These are phyloP conservation scores for Tipula lateralis DNA, from an alignment of 2,888 invertebrate species.

Conservation along the genomic window DNA sequence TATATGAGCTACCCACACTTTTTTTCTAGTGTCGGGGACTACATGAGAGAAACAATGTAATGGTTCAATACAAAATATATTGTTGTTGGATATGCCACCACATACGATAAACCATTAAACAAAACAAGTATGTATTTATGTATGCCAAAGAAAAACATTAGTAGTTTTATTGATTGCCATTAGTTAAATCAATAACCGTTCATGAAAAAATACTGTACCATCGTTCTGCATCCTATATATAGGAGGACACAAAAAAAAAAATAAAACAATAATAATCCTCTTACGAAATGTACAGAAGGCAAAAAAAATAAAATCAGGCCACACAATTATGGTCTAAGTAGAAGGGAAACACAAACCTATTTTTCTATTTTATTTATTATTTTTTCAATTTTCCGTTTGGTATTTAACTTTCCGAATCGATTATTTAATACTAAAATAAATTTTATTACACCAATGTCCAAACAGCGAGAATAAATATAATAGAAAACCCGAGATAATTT, in stretches of 20 bases:
- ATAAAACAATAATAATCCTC: slow-evolving; percentile 24
- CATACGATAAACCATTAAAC: not conserved
- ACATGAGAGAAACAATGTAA: not conserved
- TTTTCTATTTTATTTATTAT: slow-evolving; percentile 24
- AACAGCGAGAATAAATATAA: not conserved
- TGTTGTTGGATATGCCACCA: not conserved
- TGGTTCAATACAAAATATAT: not conserved
- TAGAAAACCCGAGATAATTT: not conserved
- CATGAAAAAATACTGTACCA: not conserved
- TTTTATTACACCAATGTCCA: not conserved
- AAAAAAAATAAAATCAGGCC: not conserved
- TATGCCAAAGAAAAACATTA: not conserved
- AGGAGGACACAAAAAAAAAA: not conserved
- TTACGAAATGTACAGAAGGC: not conserved
- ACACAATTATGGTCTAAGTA: slow-evolving; percentile 19
- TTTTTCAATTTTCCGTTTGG: not conserved
- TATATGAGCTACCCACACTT: not conserved
- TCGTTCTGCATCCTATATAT: not conserved
- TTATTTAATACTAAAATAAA: not conserved
- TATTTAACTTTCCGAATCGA: not conserved
- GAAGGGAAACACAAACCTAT: not conserved
- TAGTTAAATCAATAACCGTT: not conserved
- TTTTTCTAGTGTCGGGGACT: not conserved
- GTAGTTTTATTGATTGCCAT: not conserved
- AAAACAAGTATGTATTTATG: not conserved